Evolutionary conservation across 1,140 invertebrate genomes (phyloP).

Genomic region (Procambarus clarkii): DNA sequence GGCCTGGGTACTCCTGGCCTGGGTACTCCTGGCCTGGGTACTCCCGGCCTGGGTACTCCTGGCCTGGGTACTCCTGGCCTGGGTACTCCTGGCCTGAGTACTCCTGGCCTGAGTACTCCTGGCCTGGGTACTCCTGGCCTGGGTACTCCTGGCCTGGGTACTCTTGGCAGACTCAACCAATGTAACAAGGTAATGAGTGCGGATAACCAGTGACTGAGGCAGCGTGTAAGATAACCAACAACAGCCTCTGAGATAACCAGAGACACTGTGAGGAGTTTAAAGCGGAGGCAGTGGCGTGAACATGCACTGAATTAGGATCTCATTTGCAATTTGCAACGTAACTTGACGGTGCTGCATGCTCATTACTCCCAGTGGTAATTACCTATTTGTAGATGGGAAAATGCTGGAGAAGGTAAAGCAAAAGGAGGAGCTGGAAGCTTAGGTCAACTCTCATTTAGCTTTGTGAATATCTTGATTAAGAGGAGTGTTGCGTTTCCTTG

Average conservation of each 20-base stretch:
- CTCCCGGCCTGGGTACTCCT: background rate
- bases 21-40: background rate
- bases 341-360: background rate
- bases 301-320: background rate
- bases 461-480: background rate
- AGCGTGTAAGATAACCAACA: too few species aligned
- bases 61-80: background rate
- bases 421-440: conserved; percentile 16
- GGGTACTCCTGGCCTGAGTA: background rate
- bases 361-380: background rate
- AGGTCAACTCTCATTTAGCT: conserved; percentile 6
- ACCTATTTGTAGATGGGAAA: background rate
- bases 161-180: background rate
- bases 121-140: background rate
- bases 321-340: background rate
- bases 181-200: background rate
- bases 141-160: background rate
- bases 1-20: background rate
- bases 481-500: background rate
- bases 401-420: conserved; percentile 30
- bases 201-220: background rate
- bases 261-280: background rate
- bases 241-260: background rate
- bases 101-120: background rate
- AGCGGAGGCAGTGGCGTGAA: background rate